Conservation (phyloP, 2,888 invertebrate genomes). For the Portevinia maculata region DNA sequence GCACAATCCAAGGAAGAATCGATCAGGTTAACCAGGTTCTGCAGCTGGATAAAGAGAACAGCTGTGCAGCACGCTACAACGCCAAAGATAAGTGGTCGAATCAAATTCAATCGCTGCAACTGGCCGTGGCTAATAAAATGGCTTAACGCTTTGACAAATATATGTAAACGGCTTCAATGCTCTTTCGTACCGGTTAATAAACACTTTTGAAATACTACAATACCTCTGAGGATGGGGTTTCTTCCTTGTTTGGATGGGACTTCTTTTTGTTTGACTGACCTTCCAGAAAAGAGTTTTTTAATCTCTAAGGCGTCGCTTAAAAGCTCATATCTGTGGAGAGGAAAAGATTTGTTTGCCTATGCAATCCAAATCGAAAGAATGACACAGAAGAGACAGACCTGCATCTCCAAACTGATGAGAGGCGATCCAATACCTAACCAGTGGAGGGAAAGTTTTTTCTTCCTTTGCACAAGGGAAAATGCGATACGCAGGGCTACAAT, state of each 20-base stretch:
- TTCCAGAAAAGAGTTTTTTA: no score
- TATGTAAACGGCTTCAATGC: constrained; percentile 30
- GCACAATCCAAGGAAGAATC: constrained; percentile 93
- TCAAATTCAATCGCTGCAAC: constrained; percentile 93
- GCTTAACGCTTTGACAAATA: constrained; percentile 83
- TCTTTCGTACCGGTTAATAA: constrained; percentile 50
- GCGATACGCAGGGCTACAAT: no score
- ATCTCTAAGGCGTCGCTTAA: no score
- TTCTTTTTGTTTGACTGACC: no score
- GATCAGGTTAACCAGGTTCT: constrained; percentile 97
- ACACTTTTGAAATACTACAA: constrained; percentile 48
- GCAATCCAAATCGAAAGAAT: no score
- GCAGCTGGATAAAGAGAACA: constrained; percentile 91
- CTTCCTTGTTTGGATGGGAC: not conserved
- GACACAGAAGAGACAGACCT: no score
- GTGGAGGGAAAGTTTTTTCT: no score
- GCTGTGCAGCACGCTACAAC: constrained; percentile 93
- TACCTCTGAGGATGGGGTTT: not conserved
- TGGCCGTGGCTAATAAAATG: constrained; percentile 97
- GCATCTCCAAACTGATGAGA: no score
- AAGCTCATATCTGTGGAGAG: no score
- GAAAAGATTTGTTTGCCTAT: no score
- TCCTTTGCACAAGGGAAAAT: no score
- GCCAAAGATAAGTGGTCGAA: constrained; percentile 98
- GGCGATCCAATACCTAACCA: no score